Evolutionary conservation across 2,797 vertebrate genomes (phyloP).

Genomic region (Sebastes taczanowskii): DNA sequence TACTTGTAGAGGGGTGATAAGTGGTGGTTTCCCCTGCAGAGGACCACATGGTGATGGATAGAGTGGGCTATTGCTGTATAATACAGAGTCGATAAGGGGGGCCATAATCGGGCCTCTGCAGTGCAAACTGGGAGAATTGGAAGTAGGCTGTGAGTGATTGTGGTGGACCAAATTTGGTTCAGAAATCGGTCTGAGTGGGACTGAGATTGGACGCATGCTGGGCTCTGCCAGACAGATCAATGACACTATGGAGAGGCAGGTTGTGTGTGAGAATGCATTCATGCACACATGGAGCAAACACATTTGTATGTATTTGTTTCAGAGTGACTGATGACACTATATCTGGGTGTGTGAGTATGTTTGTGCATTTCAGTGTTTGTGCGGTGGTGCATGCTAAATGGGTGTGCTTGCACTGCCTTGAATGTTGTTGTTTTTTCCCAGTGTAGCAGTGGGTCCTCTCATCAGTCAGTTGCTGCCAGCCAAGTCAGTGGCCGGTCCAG

Average conservation of each 20-base stretch:
- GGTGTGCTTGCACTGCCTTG: not conserved
- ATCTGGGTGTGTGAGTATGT: constrained; percentile 12
- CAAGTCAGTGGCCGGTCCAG: constrained; percentile 38
- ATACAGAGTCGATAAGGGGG: constrained; percentile 25
- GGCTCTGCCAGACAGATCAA: not conserved
- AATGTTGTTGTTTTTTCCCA: constrained; percentile 47
- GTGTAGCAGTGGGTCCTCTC: constrained; percentile 22
- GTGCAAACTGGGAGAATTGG: constrained; percentile 10
- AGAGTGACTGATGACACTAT: constrained; percentile 12
- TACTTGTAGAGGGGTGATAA: constrained; percentile 54
- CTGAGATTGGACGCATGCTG: not conserved
- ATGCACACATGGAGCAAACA: not conserved
- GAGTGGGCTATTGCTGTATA: constrained; percentile 26
- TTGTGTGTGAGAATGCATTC: constrained; percentile 11
- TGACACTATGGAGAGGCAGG: not conserved
- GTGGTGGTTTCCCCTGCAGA: constrained; percentile 43
- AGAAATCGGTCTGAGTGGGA: constrained; percentile 10
- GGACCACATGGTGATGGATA: constrained; percentile 42
- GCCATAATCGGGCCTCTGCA: constrained; percentile 21
- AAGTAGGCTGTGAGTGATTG: constrained; percentile 17
- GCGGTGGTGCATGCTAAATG: constrained; percentile 32
- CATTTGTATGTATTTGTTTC: constrained; percentile 23
- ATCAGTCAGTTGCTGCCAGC: constrained; percentile 55
- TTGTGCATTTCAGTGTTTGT: constrained; percentile 25
- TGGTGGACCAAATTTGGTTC: constrained; percentile 7